Evolutionary conservation across 1,140 invertebrate genomes (phyloP), one percentile per base, ranked within the genome.

Genomic region (Calephelis nemesis): DNA sequence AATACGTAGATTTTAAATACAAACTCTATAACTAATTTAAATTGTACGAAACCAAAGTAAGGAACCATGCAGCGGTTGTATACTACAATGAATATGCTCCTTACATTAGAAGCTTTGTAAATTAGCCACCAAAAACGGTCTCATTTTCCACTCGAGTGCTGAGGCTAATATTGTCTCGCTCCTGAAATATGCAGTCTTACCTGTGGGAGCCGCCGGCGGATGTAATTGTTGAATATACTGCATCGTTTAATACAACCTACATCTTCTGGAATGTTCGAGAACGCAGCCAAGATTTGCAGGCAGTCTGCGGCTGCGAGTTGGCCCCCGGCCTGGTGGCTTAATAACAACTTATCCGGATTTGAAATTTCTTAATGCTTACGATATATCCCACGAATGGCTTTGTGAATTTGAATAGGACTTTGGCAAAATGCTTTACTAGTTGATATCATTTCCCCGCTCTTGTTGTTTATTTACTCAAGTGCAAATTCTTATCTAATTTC

Each of bases 261-360:
- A 87, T 86, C 85, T 88, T 84, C 81, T 83, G 87, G 86, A 89
- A 88, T 89, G 85, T 91, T 85, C 81, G 82, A 85, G 87, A 87
- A 85, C 78, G 83, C 85, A 83, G 88, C 81, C 85, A 88, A 89
- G 87, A 91, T 91, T 91, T 89, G 84, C 85, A 84, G 75, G 74
- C 79, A 85, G 82, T 85, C 85, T 87, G 81, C 79, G 83, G 80
- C 75, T 73, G 67, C 71, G 76, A 75, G 77, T 91, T 88, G 85
- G 88, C 87, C 87, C 65, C 77, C 79, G 83, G 87, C 87, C 85
- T 89, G 81, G 79, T 73, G 68, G 72, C 80, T 84, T 88, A 88
- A 83, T 85, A 82, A 70, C 74, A 76, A 77, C 79, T 84, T 83
- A 85, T 77, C 76, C 11, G 52, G 52, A 58, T 58, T 58, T 58